phyloP scores from a whole-genome alignment of 2,113 vertebrate species.

The Procavia capensis region DNA sequence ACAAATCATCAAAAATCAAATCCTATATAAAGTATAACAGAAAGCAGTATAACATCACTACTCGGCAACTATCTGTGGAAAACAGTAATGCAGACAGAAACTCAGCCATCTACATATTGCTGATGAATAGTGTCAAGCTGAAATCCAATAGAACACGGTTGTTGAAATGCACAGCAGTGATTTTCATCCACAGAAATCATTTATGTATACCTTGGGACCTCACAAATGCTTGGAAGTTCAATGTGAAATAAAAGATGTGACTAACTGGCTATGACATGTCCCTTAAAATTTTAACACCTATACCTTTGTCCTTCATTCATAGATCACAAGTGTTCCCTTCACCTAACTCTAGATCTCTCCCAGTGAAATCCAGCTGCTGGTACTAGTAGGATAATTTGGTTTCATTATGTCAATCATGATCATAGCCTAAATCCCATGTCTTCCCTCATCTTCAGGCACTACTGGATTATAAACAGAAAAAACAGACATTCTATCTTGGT shows the following conservation, averaged over 20 bases:
- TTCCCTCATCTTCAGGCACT: slow-evolving; percentile 73
- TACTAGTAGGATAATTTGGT: slow-evolving; percentile 62
- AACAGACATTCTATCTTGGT: slow-evolving; percentile 85
- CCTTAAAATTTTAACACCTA: slow-evolving; percentile 37
- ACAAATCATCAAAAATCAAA: slow-evolving; percentile 60
- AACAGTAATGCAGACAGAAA: slow-evolving; percentile 71
- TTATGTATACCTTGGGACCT: slow-evolving; percentile 22
- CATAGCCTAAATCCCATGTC: slow-evolving; percentile 78
- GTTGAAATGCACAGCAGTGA: slow-evolving; percentile 69
- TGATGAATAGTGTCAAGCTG: slow-evolving; percentile 64
- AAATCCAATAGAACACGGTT: slow-evolving; percentile 51
- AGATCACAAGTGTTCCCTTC: slow-evolving; percentile 45
- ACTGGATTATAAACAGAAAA: slow-evolving; percentile 87
- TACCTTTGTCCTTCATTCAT: slow-evolving; percentile 50
- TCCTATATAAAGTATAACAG: slow-evolving; percentile 43
- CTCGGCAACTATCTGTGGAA: slow-evolving; percentile 71
- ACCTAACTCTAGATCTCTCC: neutral
- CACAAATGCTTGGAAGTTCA: slow-evolving; percentile 67
- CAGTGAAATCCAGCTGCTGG: slow-evolving; percentile 64
- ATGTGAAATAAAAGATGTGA: slow-evolving; percentile 47
- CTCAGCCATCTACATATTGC: slow-evolving; percentile 66
- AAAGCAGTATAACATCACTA: slow-evolving; percentile 71
- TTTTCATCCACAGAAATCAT: slow-evolving; percentile 73
- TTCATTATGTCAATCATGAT: slow-evolving; percentile 69
- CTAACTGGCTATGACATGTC: slow-evolving; percentile 20